phyloP scores from a whole-genome alignment of 2,888 invertebrate species.

The Xanthia icteritia region DNA sequence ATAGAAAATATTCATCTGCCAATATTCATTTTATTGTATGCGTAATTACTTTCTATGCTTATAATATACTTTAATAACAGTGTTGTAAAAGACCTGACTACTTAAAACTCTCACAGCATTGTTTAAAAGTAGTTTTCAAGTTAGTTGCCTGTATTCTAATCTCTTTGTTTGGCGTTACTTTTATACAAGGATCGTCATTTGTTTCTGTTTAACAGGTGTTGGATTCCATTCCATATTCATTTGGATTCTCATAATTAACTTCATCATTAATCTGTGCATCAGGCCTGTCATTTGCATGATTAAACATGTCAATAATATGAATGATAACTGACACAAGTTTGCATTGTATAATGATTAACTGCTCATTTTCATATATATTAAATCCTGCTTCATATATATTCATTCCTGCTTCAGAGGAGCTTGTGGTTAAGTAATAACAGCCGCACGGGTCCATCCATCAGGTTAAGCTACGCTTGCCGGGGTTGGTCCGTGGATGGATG shows the following conservation, averaged over 20 bases:
- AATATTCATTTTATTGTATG: neutral
- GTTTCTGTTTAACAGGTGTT: neutral
- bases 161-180: neutral
- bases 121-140: neutral
- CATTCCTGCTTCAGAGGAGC: too few species aligned
- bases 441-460: too few species aligned
- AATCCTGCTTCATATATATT: too few species aligned
- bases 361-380: neutral
- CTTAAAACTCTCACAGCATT: neutral
- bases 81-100: neutral
- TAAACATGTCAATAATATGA: constrained; percentile 9
- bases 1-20: too few species aligned
- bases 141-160: too few species aligned
- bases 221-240: neutral
- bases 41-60: neutral
- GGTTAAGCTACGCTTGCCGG: too few species aligned
- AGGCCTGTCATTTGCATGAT: neutral
- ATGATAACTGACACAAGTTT: neutral
- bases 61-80: neutral
- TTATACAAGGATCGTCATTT: neutral
- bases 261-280: constrained; percentile 10
- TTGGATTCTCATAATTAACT: neutral
- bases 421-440: too few species aligned
- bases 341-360: neutral
- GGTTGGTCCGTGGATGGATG: too few species aligned